Percentiles rank a stretch among this genome's conserved stretches.
Conservation (phyloP, 2,113 vertebrate genomes). For the Indicator indicator region DNA sequence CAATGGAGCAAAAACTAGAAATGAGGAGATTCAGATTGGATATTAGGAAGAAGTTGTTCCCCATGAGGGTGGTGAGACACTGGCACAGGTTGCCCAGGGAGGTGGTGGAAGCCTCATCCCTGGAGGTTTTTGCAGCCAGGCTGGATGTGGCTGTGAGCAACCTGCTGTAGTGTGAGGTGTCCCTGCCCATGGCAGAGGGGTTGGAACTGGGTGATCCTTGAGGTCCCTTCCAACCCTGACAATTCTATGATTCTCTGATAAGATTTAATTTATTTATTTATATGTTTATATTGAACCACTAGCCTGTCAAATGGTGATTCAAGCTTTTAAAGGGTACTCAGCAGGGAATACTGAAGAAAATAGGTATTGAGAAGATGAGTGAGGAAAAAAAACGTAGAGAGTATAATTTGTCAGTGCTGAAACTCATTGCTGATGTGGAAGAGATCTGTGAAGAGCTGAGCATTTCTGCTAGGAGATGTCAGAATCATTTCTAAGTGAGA, state of each 20-base stretch:
- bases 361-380: constrained; percentile 43
- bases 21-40: too few relatives aligned
- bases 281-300: background rate
- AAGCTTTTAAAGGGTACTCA: constrained; percentile 53
- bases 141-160: too few relatives aligned
- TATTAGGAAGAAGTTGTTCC: too few relatives aligned
- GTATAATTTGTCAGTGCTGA: constrained; percentile 50
- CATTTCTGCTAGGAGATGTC: background rate
- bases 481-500: constrained; percentile 4
- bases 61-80: too few relatives aligned
- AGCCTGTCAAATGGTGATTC: constrained; percentile 33
- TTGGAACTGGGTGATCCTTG: too few relatives aligned
- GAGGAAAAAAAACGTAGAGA: constrained; percentile 19
- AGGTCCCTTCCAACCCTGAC: too few relatives aligned
- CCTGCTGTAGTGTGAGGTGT: too few relatives aligned
- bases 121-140: too few relatives aligned
- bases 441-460: background rate
- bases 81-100: too few relatives aligned
- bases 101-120: too few relatives aligned
- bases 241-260: background rate
- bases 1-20: too few relatives aligned
- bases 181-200: too few relatives aligned
- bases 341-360: constrained; percentile 48
- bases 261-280: background rate
- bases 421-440: constrained; percentile 23